These are phyloP conservation scores for Lutjanus campechanus DNA, from an alignment of 2,797 vertebrate genomes.

Conservation along the genomic window DNA sequence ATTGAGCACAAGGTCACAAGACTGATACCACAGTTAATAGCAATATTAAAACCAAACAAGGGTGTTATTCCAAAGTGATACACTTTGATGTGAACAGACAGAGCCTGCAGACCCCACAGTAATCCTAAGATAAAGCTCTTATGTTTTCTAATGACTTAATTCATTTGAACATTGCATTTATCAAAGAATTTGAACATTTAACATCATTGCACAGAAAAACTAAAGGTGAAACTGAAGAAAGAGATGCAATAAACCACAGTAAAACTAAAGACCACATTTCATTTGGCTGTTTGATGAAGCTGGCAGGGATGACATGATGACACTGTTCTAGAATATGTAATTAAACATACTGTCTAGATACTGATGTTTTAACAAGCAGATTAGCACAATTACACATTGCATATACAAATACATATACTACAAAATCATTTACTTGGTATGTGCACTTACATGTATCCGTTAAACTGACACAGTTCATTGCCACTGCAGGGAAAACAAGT, in stretches of 20 bases:
- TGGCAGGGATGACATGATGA: background rate
- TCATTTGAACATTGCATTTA: background rate
- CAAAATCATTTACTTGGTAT: background rate
- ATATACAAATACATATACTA: background rate
- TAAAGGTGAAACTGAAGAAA: background rate
- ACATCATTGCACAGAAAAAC: background rate
- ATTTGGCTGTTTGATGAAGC: background rate
- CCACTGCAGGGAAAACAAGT: background rate
- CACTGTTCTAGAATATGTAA: background rate
- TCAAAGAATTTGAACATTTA: background rate
- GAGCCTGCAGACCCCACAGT: background rate
- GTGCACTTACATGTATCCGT: background rate
- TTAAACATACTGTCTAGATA: background rate
- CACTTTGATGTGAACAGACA: conserved; percentile 28
- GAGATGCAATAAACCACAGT: background rate
- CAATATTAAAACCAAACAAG: conserved; percentile 69
- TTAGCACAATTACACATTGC: background rate
- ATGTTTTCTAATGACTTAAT: background rate
- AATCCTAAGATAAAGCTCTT: conserved; percentile 5
- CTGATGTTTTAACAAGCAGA: background rate
- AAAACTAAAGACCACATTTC: conserved; percentile 1
- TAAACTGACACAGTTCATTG: background rate
- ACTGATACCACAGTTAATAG: conserved; percentile 62
- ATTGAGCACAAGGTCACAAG: conserved; percentile 70
- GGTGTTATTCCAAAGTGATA: conserved; percentile 45